Evolutionary conservation across 2,797 vertebrate genomes (phyloP), one percentile per base, ranked within the genome.

Genomic region (Microctenopoma steveboyesi): DNA sequence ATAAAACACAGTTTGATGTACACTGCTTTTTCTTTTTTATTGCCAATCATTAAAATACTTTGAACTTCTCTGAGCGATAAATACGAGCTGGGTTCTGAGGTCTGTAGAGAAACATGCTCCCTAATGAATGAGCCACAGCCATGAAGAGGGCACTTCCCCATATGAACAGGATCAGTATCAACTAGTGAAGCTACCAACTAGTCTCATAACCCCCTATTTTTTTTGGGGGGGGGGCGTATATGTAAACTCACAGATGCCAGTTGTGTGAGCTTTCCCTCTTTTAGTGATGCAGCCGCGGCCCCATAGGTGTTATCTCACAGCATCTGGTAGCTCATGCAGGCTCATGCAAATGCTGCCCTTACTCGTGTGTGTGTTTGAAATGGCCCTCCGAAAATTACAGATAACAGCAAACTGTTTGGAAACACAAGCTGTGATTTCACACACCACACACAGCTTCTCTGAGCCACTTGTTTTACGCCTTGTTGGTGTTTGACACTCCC

Each of bases 181-280:
- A 35, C 56, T 25, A 16, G 27, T n/a, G 61, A 25, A 8, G 62
- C 70, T 66, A 60, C 66, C 78, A 79, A 57, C 72, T 77, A 81
- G 72, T 48, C 1, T 2, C 42, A 55, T 58, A 69, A 69, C 58
- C 2, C 1, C 1, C 2, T 22, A 22, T 22, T 22, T 22, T 22
- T 22, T 22, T 18, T 1, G 18, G 72, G 76, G 55, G 47, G 50
- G 62, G 54, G 54, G 82, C 37, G 40, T 22, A 56, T 22, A 76
- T 65, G 45, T 69, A 45, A 79, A 62, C 71, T 79, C 78, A 43
- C 80, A 85, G 79, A 84, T 81, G 78, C 51, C 43, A 55, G 45
- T 53, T 58, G 64, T 7, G 3, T 70, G 68, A 79, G 72, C 64
- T 67, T 76, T 51, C 83, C 64, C 72, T 72, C 60, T 5, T 71